Conservation (phyloP, 1,140 invertebrate genomes). For the Ptiloglossa arizonensis region DNA sequence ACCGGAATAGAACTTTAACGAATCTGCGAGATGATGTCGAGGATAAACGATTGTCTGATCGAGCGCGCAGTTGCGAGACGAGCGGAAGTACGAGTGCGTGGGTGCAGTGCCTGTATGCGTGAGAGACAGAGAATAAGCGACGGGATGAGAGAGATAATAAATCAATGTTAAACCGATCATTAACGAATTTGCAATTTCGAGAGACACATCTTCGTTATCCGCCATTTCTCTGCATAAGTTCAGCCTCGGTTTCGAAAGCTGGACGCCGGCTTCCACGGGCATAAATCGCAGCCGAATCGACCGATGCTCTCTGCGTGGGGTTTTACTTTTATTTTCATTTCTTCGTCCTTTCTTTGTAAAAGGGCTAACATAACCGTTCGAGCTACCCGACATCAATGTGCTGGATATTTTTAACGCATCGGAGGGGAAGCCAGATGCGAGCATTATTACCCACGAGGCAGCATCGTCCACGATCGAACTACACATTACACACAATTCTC, state of each 20-base stretch:
- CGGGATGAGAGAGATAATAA: constrained; percentile 59
- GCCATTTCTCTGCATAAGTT: constrained; percentile 69
- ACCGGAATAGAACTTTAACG: constrained; percentile 61
- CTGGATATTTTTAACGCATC: constrained; percentile 25
- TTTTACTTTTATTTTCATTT: constrained; percentile 9
- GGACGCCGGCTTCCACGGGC: constrained; percentile 29
- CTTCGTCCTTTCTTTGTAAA: no score
- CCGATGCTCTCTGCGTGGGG: neutral
- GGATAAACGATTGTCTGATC: constrained; percentile 33
- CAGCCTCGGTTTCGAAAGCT: constrained; percentile 65
- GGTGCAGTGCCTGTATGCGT: constrained; percentile 21
- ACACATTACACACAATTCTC: constrained; percentile 66
- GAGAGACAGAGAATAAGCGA: constrained; percentile 38
- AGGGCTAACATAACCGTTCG: constrained; percentile 5
- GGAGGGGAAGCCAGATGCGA: constrained; percentile 13
- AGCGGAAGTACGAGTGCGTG: constrained; percentile 36
- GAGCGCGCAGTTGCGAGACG: constrained; percentile 30
- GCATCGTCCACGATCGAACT: constrained; percentile 53
- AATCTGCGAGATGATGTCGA: constrained; percentile 79
- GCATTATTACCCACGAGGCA: constrained; percentile 29
- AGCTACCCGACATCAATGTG: neutral
- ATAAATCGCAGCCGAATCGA: constrained; percentile 24
- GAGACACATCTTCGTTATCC: constrained; percentile 67
- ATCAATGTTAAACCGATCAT: constrained; percentile 74
- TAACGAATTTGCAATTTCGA: constrained; percentile 69